Percentiles rank a stretch among this genome's conserved stretches.
phyloP scores from a whole-genome alignment of 2,888 invertebrate genomes.

The Yponomeuta evonymella region DNA sequence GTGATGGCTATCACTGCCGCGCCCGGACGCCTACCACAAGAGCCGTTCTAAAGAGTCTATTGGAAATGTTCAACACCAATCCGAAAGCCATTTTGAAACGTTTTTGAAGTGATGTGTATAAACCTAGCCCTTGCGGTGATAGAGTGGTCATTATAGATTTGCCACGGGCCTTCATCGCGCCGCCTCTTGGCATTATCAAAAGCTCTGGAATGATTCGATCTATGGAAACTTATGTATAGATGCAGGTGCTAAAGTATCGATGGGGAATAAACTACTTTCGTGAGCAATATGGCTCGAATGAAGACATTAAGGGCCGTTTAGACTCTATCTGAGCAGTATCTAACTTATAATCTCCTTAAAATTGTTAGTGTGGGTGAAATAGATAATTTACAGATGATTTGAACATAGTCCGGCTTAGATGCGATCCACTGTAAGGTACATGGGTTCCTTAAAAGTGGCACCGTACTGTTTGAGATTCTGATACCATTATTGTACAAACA shows the following conservation, averaged over 20 bases:
- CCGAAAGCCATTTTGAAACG: neutral
- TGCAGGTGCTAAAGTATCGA: constrained; percentile 1
- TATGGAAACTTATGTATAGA: neutral
- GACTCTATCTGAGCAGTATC: neutral
- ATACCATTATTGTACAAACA: too few relatives aligned
- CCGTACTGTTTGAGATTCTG: too few relatives aligned
- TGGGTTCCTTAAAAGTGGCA: too few relatives aligned
- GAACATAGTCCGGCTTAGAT: too few relatives aligned
- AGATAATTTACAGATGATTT: neutral
- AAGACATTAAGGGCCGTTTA: neutral
- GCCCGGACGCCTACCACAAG: neutral
- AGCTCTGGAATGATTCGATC: neutral
- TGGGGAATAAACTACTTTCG: neutral
- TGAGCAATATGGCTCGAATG: neutral
- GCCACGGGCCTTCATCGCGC: constrained; percentile 10
- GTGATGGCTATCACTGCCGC: neutral
- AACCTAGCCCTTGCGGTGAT: neutral
- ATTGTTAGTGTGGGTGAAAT: neutral
- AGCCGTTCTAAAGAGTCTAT: neutral
- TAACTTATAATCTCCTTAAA: neutral
- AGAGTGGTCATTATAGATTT: constrained; percentile 15
- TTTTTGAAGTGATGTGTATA: neutral
- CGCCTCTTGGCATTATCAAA: constrained; percentile 5
- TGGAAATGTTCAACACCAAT: neutral
- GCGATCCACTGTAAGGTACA: too few relatives aligned